These are phyloP conservation scores for Incurvaria masculella DNA, from an alignment of 2,888 invertebrate genomes.

Conservation along the genomic window DNA sequence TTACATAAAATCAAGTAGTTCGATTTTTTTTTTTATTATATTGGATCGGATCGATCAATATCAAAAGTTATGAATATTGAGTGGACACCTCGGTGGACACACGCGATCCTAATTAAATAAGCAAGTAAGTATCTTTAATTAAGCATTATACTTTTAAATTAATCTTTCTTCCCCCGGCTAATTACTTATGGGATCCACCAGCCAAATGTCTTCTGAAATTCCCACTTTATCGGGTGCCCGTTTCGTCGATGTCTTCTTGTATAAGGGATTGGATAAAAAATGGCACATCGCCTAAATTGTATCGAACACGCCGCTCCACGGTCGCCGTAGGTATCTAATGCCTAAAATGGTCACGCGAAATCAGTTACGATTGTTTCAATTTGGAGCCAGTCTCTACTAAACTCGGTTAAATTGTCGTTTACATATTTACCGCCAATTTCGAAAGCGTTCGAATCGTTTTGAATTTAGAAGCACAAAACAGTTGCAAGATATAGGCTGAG, in stretches of 20 bases:
- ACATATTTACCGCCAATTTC: no score
- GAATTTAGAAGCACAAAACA: no score
- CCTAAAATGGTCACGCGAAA: not conserved
- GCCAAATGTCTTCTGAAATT: not conserved
- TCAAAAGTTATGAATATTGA: no score
- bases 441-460: no score
- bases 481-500: no score
- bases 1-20: no score
- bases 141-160: not conserved
- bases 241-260: not conserved
- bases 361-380: not conserved
- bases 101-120: not conserved
- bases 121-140: not conserved
- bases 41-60: no score
- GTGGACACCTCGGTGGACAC: no score
- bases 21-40: no score
- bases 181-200: not conserved
- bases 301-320: not conserved
- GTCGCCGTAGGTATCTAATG: not conserved
- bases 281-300: not conserved
- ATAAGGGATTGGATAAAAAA: not conserved
- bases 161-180: not conserved
- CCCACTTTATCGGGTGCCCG: not conserved
- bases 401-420: no score
- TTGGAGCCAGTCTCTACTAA: not conserved